These are phyloP conservation scores for Terebella lapidaria DNA, from an alignment of 2,888 invertebrate genomes.

Conservation along the genomic window DNA sequence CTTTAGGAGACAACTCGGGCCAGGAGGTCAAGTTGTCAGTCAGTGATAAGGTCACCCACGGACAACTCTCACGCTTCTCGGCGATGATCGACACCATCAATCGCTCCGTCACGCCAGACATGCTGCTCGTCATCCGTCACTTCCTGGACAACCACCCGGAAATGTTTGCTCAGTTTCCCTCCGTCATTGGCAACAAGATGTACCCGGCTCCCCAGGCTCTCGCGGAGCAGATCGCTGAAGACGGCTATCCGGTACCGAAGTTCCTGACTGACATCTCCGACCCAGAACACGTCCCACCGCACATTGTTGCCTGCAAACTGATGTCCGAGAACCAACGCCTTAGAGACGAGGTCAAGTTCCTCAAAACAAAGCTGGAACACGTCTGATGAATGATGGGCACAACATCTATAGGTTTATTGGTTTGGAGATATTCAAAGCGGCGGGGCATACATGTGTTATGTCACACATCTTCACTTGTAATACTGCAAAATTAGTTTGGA, in stretches of 20 bases:
- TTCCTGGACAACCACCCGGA: conserved; percentile 20
- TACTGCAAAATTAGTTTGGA: no score
- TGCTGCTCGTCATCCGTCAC: conserved; percentile 8
- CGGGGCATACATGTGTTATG: no score
- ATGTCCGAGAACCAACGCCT: conserved; percentile 13
- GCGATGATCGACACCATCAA: conserved; percentile 13
- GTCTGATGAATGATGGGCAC: no score
- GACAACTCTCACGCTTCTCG: conserved; percentile 13
- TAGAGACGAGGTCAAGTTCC: conserved; percentile 1
- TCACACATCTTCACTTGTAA: no score
- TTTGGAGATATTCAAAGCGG: no score
- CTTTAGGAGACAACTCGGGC: background rate
- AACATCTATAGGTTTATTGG: no score
- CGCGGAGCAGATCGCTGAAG: conserved; percentile 5
- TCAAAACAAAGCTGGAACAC: conserved; percentile 4
- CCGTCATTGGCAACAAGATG: conserved; percentile 17
- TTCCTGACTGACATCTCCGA: conserved; percentile 19
- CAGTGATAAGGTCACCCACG: background rate
- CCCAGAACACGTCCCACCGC: conserved; percentile 19
- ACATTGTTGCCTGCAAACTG: conserved; percentile 21
- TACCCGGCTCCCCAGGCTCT: conserved; percentile 17
- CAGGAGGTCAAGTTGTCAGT: background rate
- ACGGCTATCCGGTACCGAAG: conserved; percentile 13
- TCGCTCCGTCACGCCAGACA: conserved; percentile 8
- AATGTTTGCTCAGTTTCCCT: conserved; percentile 19